phyloP scores from a whole-genome alignment of 2,797 vertebrate genomes.

The Alcedo quadribrachys region DNA sequence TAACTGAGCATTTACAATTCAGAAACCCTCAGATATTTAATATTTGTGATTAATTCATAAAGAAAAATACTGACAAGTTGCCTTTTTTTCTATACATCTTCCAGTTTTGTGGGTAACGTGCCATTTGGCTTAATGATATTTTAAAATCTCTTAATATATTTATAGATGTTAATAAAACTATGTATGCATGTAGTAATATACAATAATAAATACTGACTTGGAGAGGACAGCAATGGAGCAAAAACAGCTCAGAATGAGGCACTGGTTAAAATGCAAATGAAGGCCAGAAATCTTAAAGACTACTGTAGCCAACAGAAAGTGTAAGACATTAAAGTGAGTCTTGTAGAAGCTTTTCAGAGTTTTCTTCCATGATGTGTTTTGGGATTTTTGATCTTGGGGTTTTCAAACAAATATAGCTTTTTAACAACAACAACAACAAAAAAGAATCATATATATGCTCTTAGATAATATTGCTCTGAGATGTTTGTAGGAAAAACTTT shows the following conservation, averaged over 20 bases:
- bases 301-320: not conserved
- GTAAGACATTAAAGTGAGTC: not conserved
- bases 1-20: not conserved
- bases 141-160: too few species aligned
- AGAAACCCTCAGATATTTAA: not conserved
- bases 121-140: not conserved
- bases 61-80: not conserved
- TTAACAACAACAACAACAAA: not conserved
- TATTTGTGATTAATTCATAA: not conserved
- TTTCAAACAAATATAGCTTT: not conserved
- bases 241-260: not conserved
- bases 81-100: not conserved
- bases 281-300: not conserved
- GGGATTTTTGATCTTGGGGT: not conserved
- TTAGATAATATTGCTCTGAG: not conserved
- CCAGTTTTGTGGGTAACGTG: not conserved
- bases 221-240: not conserved
- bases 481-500: not conserved
- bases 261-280: not conserved
- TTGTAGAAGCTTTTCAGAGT: not conserved
- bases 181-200: not conserved
- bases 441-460: not conserved
- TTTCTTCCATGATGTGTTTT: not conserved
- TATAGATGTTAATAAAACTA: not conserved
- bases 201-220: not conserved